phyloP scores from a whole-genome alignment of 2,888 invertebrate genomes.

The Eupeodes latifasciatus region DNA sequence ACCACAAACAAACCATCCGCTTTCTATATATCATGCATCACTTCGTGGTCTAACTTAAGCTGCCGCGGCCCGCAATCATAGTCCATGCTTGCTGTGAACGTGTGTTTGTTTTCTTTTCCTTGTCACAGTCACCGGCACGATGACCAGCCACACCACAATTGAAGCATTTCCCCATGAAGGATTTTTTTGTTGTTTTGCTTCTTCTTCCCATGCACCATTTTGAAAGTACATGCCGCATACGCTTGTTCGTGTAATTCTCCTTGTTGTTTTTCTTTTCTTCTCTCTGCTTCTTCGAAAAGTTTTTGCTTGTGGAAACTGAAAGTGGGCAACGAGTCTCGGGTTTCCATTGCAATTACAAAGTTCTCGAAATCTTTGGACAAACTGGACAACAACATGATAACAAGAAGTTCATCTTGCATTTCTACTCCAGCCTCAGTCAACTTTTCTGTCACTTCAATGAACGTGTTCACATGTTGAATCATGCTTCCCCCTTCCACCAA shows the following conservation, averaged over 20 bases:
- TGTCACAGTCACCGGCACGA: constrained; percentile 32
- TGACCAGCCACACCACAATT: constrained; percentile 36
- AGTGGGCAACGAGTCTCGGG: constrained; percentile 44
- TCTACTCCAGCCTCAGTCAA: background rate
- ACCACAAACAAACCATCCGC: constrained; percentile 34
- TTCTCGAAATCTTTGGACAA: constrained; percentile 45
- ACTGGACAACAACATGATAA: constrained; percentile 49
- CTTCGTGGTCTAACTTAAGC: constrained; percentile 21
- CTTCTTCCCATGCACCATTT: background rate
- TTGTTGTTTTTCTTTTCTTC: constrained; percentile 44
- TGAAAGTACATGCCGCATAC: background rate
- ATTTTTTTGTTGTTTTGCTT: constrained; percentile 33
- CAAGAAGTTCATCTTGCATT: constrained; percentile 38
- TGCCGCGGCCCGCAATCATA: constrained; percentile 52
- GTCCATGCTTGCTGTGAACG: constrained; percentile 58
- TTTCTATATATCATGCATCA: constrained; percentile 67
- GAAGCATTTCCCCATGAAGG: constrained; percentile 31
- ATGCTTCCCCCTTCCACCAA: constrained; percentile 38
- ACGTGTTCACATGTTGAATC: constrained; percentile 41
- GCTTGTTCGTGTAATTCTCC: constrained; percentile 30
- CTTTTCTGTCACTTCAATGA: constrained; percentile 52
- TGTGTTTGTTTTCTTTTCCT: constrained; percentile 50
- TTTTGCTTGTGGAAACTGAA: constrained; percentile 51
- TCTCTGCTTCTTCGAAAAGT: constrained; percentile 55
- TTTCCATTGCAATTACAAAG: constrained; percentile 62